Conservation (phyloP, 2,113 vertebrate species). For the Thamnophis sirtalis region DNA sequence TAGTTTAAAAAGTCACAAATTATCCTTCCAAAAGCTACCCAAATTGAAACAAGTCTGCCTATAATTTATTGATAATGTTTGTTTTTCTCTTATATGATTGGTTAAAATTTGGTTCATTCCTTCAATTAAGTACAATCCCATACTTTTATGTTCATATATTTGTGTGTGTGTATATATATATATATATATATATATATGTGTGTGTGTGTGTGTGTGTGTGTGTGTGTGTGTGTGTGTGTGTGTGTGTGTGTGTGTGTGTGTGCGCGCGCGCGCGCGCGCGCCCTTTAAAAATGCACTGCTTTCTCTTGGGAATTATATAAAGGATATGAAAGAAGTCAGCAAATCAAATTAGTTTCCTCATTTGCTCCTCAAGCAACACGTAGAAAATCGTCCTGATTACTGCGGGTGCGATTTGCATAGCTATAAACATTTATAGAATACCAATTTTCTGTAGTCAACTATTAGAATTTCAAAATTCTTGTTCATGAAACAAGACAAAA, state of each 20-base stretch:
- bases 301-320: neutral
- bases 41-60: neutral
- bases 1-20: neutral
- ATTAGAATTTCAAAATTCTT: neutral
- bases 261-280: neutral
- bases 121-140: neutral
- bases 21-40: neutral
- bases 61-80: neutral
- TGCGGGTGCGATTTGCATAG: neutral
- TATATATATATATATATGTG: no score
- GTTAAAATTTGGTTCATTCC: neutral
- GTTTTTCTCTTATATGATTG: neutral
- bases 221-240: no score
- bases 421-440: neutral
- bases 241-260: no score
- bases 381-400: neutral
- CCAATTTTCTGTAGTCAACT: neutral
- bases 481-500: neutral
- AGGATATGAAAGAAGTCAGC: neutral
- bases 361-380: neutral
- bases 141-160: neutral
- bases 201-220: neutral
- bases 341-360: neutral
- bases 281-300: neutral
- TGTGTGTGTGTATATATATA: neutral